These are phyloP conservation scores for Epirrhoe tristata DNA, from an alignment of 2,888 invertebrate genomes.

Conservation along the genomic window DNA sequence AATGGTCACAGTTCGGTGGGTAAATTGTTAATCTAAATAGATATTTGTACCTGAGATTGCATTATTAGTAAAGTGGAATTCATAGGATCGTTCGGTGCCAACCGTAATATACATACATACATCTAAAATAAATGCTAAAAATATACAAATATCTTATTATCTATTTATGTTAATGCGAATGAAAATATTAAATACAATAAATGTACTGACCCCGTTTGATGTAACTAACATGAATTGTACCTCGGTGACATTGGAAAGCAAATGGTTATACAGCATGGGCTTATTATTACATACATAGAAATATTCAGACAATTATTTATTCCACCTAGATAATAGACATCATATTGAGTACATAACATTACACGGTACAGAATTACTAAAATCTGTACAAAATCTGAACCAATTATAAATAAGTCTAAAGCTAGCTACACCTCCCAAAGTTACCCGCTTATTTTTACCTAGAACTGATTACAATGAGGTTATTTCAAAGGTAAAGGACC, in stretches of 20 bases:
- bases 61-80: conserved; percentile 35
- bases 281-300: conserved; percentile 13
- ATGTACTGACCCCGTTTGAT: conserved; percentile 49
- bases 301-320: conserved; percentile 11
- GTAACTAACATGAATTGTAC: conserved; percentile 18
- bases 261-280: conserved; percentile 2
- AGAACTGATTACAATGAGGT: background rate
- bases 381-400: conserved; percentile 17
- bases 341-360: conserved; percentile 17
- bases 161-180: conserved; percentile 51
- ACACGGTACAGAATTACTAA: conserved; percentile 12
- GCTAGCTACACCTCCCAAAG: conserved; percentile 6
- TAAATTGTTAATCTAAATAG: conserved; percentile 45
- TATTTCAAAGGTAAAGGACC: background rate
- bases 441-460: background rate
- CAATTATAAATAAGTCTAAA: conserved; percentile 10
- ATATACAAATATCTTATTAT: conserved; percentile 61
- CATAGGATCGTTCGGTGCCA: conserved; percentile 47
- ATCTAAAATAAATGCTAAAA: conserved; percentile 67
- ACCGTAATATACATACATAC: conserved; percentile 68
- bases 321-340: conserved; percentile 10
- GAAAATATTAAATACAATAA: conserved; percentile 53
- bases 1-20: conserved; percentile 67
- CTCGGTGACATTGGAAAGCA: background rate
- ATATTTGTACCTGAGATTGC: conserved; percentile 55